phyloP scores from a whole-genome alignment of 2,888 invertebrate species.

The Euzophera pinguis region DNA sequence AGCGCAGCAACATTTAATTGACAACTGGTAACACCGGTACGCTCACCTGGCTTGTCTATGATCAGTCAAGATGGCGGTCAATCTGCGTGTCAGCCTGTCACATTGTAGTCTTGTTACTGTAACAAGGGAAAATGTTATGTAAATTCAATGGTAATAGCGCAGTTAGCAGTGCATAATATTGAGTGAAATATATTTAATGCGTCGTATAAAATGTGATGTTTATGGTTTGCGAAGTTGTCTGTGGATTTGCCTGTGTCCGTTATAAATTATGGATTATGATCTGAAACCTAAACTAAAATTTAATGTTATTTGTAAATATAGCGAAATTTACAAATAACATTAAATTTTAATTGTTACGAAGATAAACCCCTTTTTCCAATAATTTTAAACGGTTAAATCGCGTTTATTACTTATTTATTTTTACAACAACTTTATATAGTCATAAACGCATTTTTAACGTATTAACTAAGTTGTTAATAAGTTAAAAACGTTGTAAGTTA shows the following conservation, averaged over 20 bases:
- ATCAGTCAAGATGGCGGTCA: constrained; percentile 52
- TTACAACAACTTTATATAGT: no score
- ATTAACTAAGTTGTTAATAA: no score
- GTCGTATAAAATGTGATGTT: background rate
- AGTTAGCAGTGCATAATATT: background rate
- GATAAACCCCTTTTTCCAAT: no score
- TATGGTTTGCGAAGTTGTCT: background rate
- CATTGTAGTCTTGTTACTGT: constrained; percentile 65
- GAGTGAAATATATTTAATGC: constrained; percentile 1
- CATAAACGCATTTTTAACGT: no score
- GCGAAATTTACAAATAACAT: no score
- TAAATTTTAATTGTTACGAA: no score
- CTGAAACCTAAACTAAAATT: no score
- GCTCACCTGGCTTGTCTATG: constrained; percentile 44
- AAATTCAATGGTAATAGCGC: constrained; percentile 1
- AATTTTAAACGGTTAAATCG: no score
- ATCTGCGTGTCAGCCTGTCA: constrained; percentile 45
- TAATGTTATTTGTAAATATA: no score
- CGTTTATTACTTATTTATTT: no score
- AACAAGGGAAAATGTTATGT: constrained; percentile 39
- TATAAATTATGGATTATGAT: no score
- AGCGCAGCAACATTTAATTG: constrained; percentile 5
- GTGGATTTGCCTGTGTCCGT: background rate
- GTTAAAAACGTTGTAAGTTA: no score
- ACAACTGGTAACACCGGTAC: constrained; percentile 11